These are phyloP conservation scores for Nothoprocta pentlandii DNA, from an alignment of 2,113 vertebrate species.

Conservation along the genomic window DNA sequence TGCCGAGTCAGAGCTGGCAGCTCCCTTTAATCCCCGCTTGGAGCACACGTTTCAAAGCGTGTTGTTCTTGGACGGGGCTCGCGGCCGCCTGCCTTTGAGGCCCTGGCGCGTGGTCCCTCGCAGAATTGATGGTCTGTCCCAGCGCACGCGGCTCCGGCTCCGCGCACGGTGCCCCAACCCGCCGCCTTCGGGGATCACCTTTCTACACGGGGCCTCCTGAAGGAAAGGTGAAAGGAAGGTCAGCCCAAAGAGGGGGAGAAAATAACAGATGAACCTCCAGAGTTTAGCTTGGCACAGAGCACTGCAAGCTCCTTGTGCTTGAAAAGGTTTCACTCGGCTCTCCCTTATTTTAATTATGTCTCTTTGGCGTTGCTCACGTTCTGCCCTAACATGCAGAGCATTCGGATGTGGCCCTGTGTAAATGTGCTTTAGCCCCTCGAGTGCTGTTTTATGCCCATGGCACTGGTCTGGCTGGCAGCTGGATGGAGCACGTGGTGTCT, in stretches of 20 bases:
- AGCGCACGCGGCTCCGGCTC: background rate
- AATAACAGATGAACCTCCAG: constrained; percentile 8
- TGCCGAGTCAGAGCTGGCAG: constrained; percentile 67
- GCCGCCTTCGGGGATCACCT: constrained; percentile 47
- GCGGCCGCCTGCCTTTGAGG: constrained; percentile 32
- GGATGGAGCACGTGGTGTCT: background rate
- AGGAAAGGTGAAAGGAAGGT: constrained; percentile 69
- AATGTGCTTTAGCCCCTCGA: background rate
- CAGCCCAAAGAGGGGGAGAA: background rate
- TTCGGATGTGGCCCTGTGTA: background rate
- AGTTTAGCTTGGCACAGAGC: constrained; percentile 52
- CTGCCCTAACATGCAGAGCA: background rate
- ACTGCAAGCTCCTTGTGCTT: background rate
- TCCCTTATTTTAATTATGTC: background rate
- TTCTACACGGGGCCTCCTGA: constrained; percentile 43
- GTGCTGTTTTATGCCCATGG: background rate
- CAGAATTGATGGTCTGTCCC: constrained; percentile 33
- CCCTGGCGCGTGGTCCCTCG: background rate
- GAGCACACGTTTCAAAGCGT: constrained; percentile 47
- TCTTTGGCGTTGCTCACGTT: constrained; percentile 7
- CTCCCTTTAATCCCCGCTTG: constrained; percentile 57
- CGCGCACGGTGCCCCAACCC: background rate
- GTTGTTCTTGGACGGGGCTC: constrained; percentile 63
- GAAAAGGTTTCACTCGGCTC: constrained; percentile 3
- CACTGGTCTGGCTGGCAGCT: background rate